Base-by-base conservation (phyloP, 1,140 invertebrate species). In the Halotydeus destructor region DNA sequence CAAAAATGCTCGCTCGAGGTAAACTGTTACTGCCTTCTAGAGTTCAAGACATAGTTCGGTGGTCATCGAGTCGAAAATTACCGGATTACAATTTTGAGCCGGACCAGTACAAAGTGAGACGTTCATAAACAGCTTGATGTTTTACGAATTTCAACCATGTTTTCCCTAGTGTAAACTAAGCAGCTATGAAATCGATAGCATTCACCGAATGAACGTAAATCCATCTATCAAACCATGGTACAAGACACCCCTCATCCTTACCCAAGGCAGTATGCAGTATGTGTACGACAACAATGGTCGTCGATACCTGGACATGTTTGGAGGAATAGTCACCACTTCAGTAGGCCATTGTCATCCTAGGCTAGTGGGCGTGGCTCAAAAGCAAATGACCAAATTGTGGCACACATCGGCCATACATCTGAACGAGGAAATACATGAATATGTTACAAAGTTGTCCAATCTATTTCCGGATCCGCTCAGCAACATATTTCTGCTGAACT, bases 341-440 rank as follows among this genome's bases (percentile, higher is more conserved):
- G 83, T 96, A n/a, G 91, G 91, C 18, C 89, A 96, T 59, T 93
- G 82, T 59, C 89, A 97, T 68, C 88, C 88, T 36, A 61, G 57
- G 50, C 72, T 94, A 0, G 73, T 70, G 12, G 67, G 70, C 44
- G 83, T 79, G 5, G 61, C 79, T 5, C 66, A 68, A 18, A 64
- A 77, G 28, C 91, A 98, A 64, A 65, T 78, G 24, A 62, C 73
- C 2, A 77, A 69, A 45, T 59, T 97, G 5, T 88, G 83, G 71
- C 89, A 97, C 54, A 80, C 81, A 1, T 84, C 88, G 1, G 78
- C 76, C 48, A 76, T 93, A 40, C 97, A 96, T 57, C 62, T 80
- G 51, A 78, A 91, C 57, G 76, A 83, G 0, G 75, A 72, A 54
- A 71, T 94, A 41, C 79, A 89, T 55, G 79, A 93, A 60, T 98